Base-by-base conservation (phyloP, 2,888 invertebrate species). In the Nasonia oneida region DNA sequence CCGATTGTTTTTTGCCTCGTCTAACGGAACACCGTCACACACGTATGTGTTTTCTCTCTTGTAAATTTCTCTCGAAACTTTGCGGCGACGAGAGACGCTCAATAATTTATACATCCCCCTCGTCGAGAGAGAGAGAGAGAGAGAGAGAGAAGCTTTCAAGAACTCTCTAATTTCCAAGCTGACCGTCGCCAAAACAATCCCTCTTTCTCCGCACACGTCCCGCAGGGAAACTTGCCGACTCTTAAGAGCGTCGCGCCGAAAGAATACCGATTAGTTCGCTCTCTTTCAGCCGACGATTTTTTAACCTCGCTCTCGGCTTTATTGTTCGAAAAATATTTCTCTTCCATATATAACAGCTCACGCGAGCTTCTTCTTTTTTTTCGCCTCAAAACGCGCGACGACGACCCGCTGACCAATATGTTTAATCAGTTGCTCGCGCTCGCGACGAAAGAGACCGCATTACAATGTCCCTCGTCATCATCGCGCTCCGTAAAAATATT, bases 201-300 rank as follows among this genome's bases (percentile, higher is more conserved):
- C 64, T 37, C 83, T 33, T 33, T 29, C 67, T 29, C 57, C 57
- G 57, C n/a, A 57, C 57, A 57, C 15, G 29, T 53, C 53, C 74
- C 53, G 8, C 79, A 50, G 79, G 87, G 85, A 89, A 88, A 89
- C 89, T 87, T 88, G 87, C 71, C 61, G 78, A 88, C 89, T 90
- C 89, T 89, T 86, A 87, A 89, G 88, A 70, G 53, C 88, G 87
- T 86, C 89, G 88, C 88, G 87, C 88, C 89, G 86, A 87, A 89
- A 89, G 91, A 91, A 92, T 90, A 90, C 90, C 88, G 90, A 91
- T 91, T 90, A 90, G 89, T 50, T 37, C 4, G 37, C 37, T 37
- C 47, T 23, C 47, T 42, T 8, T 47, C 67, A 64, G 42, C 67
- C 23, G 29, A 57, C 79, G 37, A 73, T 82, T 67, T 82, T 76